These are phyloP conservation scores for Clarias laeviceps DNA, from an alignment of 2,797 vertebrate species.

Conservation along the genomic window DNA sequence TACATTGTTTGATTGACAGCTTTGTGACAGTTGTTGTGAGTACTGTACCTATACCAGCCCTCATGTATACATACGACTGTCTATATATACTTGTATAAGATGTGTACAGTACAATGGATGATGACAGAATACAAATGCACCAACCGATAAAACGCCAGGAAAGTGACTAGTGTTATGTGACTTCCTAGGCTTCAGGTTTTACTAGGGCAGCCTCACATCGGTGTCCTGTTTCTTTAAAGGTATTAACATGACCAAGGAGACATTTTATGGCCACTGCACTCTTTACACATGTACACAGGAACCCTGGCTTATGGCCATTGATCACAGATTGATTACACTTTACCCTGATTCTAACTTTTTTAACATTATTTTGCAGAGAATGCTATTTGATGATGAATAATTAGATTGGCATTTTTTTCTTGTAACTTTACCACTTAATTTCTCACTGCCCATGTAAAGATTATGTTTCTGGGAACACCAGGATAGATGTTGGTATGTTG, in stretches of 20 bases:
- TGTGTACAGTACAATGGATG: not conserved
- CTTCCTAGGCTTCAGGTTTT: conserved; percentile 58
- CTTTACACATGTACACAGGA: not conserved
- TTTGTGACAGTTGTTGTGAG: not conserved
- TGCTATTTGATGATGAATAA: not conserved
- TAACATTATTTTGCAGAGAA: not conserved
- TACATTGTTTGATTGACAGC: not conserved
- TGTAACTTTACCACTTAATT: too few relatives aligned
- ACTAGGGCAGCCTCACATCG: conserved; percentile 64
- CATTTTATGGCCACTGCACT: not conserved
- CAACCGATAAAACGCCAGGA: not conserved
- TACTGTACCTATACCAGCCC: not conserved
- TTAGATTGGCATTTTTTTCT: not conserved
- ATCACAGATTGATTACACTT: not conserved
- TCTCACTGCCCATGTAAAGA: conserved; percentile 3
- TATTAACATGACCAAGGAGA: conserved; percentile 61
- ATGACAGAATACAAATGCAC: not conserved
- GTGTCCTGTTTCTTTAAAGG: conserved; percentile 61
- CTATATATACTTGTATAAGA: not conserved
- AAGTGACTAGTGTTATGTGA: conserved; percentile 62
- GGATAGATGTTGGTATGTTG: conserved; percentile 39
- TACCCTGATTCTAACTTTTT: not conserved
- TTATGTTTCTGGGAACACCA: conserved; percentile 47
- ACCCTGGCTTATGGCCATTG: not conserved
- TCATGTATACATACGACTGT: too few relatives aligned